phyloP scores from a whole-genome alignment of 2,113 vertebrate genomes.

The Chinchilla lanigera region DNA sequence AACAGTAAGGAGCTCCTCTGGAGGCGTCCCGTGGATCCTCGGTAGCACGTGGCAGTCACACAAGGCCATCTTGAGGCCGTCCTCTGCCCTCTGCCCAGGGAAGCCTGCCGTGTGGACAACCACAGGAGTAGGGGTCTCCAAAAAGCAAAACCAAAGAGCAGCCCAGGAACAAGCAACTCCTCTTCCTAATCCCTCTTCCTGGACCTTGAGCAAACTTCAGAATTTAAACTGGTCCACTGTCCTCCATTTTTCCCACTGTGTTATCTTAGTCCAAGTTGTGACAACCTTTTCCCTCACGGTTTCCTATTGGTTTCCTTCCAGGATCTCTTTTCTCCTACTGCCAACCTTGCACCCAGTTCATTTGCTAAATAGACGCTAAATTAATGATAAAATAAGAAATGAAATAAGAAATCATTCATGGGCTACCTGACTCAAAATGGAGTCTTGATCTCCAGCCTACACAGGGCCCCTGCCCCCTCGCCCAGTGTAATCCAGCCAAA shows the following conservation, averaged over 20 bases:
- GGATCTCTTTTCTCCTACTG: neutral
- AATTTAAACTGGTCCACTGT: neutral
- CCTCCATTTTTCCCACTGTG: neutral
- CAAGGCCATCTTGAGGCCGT: neutral
- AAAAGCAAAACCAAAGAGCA: neutral
- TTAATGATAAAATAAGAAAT: neutral
- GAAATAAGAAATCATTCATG: neutral
- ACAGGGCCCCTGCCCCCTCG: neutral
- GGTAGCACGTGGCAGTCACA: neutral
- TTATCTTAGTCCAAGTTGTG: neutral
- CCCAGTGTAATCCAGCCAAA: neutral
- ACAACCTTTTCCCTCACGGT: neutral
- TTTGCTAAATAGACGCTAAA: neutral
- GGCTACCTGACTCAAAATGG: neutral
- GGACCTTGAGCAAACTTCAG: neutral
- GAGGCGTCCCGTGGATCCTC: neutral
- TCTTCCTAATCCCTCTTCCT: neutral
- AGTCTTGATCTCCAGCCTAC: neutral
- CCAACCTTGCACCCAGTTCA: neutral
- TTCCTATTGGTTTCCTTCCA: neutral
- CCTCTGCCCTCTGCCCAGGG: neutral
- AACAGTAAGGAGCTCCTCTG: neutral
- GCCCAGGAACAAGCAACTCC: neutral
- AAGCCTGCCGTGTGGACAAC: neutral
- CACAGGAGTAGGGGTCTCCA: neutral